Evolutionary conservation across 1,140 invertebrate genomes (phyloP), one percentile per base, ranked within the genome.

Genomic region (Drosophila virilis): DNA sequence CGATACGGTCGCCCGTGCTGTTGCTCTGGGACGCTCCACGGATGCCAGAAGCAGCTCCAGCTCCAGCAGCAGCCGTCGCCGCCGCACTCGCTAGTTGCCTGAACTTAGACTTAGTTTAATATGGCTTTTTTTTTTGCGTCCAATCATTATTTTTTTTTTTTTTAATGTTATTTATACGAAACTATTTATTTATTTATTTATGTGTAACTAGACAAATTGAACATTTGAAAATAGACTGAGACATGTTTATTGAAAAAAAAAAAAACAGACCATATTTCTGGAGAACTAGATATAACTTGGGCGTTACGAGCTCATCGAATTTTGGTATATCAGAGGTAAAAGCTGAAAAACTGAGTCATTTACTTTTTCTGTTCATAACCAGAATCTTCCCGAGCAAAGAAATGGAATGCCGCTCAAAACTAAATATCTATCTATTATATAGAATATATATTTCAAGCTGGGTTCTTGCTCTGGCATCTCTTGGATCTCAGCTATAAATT

Each of bases 1-100:
- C n/a, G 94, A 96, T 83, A 95, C 96, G 0, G 94, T 98, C 40
- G 96, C 96, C 32, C 89, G 92, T 40, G 93, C 93, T 17, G 80
- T 93, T 28, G 54, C 61, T 61, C 74, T 79, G 46, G 85, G 69
- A 13, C 66, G 75, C 8, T 60, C 67, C 42, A 82, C 74, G 51
- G 69, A 74, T 22, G 77, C 61, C 67, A 61, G 83, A 32, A 76
- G 74, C 67, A 57, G 65, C 51, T 38, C 55, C 54, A 80, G 78
- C 67, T 22, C 22, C 22, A 57, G 65, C 51, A 38, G 60, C 54
- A 80, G 55, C 60, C 54, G 43, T 62, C 58, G 83, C 55, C 77
- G 83, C 43, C 84, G 80, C 61, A 43, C 61, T 15, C 77, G 77
- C 55, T 89, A 65, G 60, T 50, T 54, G 28, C 43, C 22, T 22